Base-by-base conservation (phyloP, 1,140 invertebrate genomes). In the Heliconius hermathena region DNA sequence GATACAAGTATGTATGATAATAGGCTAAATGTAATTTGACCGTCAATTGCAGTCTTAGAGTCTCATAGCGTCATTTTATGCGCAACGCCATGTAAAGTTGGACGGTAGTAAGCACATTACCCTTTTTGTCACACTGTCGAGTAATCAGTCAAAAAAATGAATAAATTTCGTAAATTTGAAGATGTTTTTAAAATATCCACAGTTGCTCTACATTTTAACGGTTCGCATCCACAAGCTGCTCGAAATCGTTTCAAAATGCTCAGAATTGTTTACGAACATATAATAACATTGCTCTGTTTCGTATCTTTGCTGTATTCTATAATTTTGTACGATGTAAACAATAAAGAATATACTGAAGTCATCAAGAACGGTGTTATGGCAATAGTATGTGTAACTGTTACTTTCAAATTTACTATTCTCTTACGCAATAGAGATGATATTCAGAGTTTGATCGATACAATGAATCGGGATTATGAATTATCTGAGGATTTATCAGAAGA, bases 321-420 rank as follows among this genome's bases (percentile, higher is more conserved):
- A 4, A 73, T 87, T 33, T 81, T 74, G 26, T 75, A 86, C 38
- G 87, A 90, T 52, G 76, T 89, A 13, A 85, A 72, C 22, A 5
- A 49, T 18, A 79, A 78, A 49, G 76, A 79, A 26, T 88, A 85
- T 41, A 70, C 78, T 20, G 87, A 90, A 49, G 85, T 86, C 6
- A 84, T 84, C 52, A 88, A 88, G 73, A 90, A 88, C 72, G 78
- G 76, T 3, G 78, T 78, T 1, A 89, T 90, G 82, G 78, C 76
- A 13, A 88, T 87, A 9, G 82, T 90, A 0, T 73, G 78, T 33
- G n/a, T 88, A 11, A 87, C 82, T 29, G 82, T 88, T 18, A 80
- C 74, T 9, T 83, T 85, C 29, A 81, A 87, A 46, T 85, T 82
- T 36, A 33, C 22, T 11, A 80, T 84, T 13, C 82, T 87, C 41